These are phyloP conservation scores for Junonia oenone DNA, from an alignment of 2,888 invertebrate species.

Conservation along the genomic window DNA sequence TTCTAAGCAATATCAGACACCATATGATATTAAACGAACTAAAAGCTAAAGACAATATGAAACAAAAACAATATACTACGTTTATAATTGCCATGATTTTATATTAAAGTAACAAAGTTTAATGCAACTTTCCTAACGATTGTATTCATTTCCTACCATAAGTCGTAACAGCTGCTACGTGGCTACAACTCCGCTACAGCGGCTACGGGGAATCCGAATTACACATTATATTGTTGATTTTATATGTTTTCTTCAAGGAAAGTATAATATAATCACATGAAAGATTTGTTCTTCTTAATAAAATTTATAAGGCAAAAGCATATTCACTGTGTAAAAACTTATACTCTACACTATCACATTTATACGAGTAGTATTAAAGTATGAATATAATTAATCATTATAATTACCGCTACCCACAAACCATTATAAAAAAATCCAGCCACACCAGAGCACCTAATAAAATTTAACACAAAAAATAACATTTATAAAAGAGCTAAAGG, in stretches of 20 bases:
- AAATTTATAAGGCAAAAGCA: too few relatives aligned
- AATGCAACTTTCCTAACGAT: conserved; percentile 8
- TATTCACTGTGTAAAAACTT: too few relatives aligned
- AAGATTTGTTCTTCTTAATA: too few relatives aligned
- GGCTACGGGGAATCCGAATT: conserved; percentile 4
- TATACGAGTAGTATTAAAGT: too few relatives aligned
- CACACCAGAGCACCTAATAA: neutral
- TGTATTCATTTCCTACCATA: conserved; percentile 12
- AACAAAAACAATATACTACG: too few relatives aligned
- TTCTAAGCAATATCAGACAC: too few relatives aligned
- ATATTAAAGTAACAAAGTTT: conserved; percentile 11
- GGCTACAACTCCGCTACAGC: conserved; percentile 14
- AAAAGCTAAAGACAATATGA: too few relatives aligned
- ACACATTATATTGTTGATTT: neutral
- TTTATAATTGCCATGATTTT: neutral
- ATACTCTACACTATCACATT: too few relatives aligned
- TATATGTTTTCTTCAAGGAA: neutral
- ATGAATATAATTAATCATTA: too few relatives aligned
- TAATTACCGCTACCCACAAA: too few relatives aligned
- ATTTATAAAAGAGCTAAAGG: conserved; percentile 1
- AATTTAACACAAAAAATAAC: neutral
- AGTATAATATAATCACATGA: too few relatives aligned
- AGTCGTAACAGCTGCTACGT: conserved; percentile 24
- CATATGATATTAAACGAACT: too few relatives aligned
- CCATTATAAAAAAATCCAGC: neutral